These are phyloP conservation scores for Turdus rufiventris DNA, from an alignment of 2,113 vertebrate species.

Conservation along the genomic window DNA sequence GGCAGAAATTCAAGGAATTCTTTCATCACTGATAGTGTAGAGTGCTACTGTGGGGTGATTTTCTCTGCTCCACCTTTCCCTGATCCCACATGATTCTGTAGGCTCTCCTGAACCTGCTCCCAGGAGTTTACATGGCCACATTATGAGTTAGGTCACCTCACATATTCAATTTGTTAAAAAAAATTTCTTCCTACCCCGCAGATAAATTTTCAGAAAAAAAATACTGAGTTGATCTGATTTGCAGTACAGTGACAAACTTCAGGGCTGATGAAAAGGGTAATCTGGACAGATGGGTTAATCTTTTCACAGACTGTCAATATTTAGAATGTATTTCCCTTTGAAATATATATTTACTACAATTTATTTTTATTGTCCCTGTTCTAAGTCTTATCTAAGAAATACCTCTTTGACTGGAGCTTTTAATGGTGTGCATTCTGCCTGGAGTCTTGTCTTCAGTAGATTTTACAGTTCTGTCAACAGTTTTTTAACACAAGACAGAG, in stretches of 20 bases:
- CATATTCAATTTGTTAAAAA: not conserved
- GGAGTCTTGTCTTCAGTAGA: not conserved
- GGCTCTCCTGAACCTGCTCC: not conserved
- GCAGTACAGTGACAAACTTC: not conserved
- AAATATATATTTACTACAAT: not conserved
- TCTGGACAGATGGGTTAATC: not conserved
- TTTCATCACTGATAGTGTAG: not conserved
- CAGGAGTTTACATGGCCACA: not conserved
- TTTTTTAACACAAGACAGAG: not conserved
- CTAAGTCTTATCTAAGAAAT: not conserved
- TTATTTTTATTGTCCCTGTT: not conserved
- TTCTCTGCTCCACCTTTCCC: not conserved
- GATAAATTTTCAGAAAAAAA: not conserved
- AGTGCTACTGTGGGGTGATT: fast-evolving
- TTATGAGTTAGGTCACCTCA: not conserved
- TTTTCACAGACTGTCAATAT: not conserved
- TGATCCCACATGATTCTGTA: not conserved
- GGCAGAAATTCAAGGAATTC: not conserved
- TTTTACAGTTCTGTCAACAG: not conserved
- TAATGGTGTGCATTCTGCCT: not conserved
- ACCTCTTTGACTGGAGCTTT: not conserved
- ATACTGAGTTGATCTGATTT: not conserved
- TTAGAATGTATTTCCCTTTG: not conserved
- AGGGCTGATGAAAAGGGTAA: not conserved
- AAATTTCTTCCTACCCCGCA: fast-evolving